phyloP scores from a whole-genome alignment of 2,113 vertebrate species.

The Micromys minutus region DNA sequence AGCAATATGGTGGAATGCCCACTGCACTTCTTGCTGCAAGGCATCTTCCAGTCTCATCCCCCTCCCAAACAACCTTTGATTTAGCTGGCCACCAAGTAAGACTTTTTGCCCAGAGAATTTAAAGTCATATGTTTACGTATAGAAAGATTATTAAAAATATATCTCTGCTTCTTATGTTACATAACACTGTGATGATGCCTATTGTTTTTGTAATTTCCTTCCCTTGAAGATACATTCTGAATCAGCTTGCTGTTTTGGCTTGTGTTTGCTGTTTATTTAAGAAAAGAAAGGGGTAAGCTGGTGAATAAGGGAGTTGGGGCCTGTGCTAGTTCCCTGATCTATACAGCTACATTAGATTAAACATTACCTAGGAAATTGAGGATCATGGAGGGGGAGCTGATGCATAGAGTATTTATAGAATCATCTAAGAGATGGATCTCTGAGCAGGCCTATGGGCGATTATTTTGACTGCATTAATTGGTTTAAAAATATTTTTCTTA shows the following conservation, averaged over 20 bases:
- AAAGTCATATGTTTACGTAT: background rate
- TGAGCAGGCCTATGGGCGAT: too few relatives aligned
- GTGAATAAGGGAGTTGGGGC: background rate
- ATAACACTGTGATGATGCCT: background rate
- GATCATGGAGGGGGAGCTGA: too few relatives aligned
- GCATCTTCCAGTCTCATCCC: background rate
- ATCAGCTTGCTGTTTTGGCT: background rate
- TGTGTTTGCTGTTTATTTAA: background rate
- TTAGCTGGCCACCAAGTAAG: background rate
- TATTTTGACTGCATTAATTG: background rate
- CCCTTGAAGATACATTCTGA: background rate
- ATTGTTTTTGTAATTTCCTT: background rate
- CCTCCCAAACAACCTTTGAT: background rate
- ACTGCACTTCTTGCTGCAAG: too few relatives aligned
- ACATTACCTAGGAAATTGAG: background rate
- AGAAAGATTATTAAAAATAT: background rate
- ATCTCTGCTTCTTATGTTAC: background rate
- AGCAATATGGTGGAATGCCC: too few relatives aligned
- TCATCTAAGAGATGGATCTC: background rate
- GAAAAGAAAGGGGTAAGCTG: background rate
- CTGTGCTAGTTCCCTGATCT: background rate
- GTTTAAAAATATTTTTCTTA: too few relatives aligned
- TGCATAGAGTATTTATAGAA: background rate
- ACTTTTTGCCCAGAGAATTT: background rate
- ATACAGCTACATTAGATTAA: background rate